Evolutionary conservation across 2,888 invertebrate genomes (phyloP).

Genomic region (Hypsopygia costalis): DNA sequence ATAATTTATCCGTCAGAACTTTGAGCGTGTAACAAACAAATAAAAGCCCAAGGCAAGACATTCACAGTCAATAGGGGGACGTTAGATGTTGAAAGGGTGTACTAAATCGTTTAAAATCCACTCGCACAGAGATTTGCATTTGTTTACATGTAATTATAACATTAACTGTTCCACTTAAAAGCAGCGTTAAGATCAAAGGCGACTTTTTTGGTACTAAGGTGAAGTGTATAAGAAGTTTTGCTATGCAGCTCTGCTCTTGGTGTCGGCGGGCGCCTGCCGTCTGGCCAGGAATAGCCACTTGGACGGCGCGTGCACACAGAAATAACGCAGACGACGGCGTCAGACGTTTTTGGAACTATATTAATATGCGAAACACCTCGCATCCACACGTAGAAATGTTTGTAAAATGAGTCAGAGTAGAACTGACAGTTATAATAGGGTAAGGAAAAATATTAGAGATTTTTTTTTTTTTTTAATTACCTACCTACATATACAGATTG

Average conservation of each 20-base stretch:
- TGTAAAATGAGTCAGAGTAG: conserved; percentile 36
- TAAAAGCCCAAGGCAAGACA: too few species aligned
- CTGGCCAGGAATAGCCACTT: conserved; percentile 43
- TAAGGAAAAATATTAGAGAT: too few species aligned
- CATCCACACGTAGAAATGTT: conserved; percentile 31
- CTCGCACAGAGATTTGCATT: too few species aligned
- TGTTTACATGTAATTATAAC: too few species aligned
- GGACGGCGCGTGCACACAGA: conserved; percentile 29
- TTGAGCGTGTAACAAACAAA: too few species aligned
- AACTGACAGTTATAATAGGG: conserved; percentile 2
- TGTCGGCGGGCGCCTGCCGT: conserved; percentile 40
- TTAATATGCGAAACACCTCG: conserved; percentile 49
- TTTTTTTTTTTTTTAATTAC: too few species aligned
- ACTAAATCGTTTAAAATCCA: too few species aligned
- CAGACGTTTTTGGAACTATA: conserved; percentile 48
- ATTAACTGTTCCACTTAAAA: conserved; percentile 5
- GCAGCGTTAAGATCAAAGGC: conserved; percentile 38
- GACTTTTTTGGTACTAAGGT: conserved; percentile 45
- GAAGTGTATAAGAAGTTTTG: conserved; percentile 35
- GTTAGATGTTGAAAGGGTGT: too few species aligned
- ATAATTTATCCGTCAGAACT: too few species aligned
- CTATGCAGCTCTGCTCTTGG: conserved; percentile 23
- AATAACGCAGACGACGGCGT: conserved; percentile 58
- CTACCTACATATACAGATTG: too few species aligned
- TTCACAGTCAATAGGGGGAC: too few species aligned